A percentile compares a stretch with the other conserved stretches of the same genome.
Conservation (phyloP, 1,140 invertebrate genomes). For the Bombus confusus region DNA sequence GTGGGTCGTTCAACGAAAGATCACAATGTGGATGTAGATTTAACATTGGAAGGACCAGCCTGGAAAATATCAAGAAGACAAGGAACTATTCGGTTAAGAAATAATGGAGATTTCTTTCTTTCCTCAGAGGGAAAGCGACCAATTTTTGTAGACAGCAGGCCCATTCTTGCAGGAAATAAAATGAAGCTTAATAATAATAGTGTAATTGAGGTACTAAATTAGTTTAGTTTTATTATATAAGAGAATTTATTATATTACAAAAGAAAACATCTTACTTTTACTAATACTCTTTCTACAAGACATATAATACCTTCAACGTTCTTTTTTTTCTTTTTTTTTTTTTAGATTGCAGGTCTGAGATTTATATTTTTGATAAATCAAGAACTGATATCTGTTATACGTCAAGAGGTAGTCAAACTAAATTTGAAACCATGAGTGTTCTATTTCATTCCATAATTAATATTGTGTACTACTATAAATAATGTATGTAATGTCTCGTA, state of each 20-base stretch:
- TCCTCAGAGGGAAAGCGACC: slow-evolving; percentile 97
- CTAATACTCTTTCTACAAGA: slow-evolving; percentile 26
- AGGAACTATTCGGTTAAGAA: slow-evolving; percentile 94
- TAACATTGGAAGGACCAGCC: slow-evolving; percentile 94
- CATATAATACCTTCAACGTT: slow-evolving; percentile 20
- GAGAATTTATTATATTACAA: background rate
- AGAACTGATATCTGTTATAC: slow-evolving; percentile 93
- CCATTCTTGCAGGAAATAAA: slow-evolving; percentile 93
- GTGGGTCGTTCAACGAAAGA: slow-evolving; percentile 95
- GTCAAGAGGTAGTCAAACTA: slow-evolving; percentile 91
- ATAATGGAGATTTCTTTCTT: slow-evolving; percentile 97
- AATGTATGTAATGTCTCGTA: background rate
- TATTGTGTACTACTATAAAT: slow-evolving; percentile 6
- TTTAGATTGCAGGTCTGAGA: slow-evolving; percentile 92
- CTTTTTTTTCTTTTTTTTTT: slow-evolving; percentile 65
- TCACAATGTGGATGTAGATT: slow-evolving; percentile 95
- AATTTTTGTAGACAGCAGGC: slow-evolving; percentile 96
- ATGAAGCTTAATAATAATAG: slow-evolving; percentile 95
- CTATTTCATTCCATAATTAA: slow-evolving; percentile 27
- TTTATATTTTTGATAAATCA: slow-evolving; percentile 97
- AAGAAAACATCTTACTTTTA: background rate
- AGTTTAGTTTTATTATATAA: slow-evolving; percentile 2
- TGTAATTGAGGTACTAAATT: slow-evolving; percentile 91
- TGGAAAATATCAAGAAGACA: slow-evolving; percentile 93
- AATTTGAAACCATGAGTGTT: slow-evolving; percentile 80